Evolutionary conservation across 2,113 vertebrate species (phyloP).

Genomic region (Mola mola): DNA sequence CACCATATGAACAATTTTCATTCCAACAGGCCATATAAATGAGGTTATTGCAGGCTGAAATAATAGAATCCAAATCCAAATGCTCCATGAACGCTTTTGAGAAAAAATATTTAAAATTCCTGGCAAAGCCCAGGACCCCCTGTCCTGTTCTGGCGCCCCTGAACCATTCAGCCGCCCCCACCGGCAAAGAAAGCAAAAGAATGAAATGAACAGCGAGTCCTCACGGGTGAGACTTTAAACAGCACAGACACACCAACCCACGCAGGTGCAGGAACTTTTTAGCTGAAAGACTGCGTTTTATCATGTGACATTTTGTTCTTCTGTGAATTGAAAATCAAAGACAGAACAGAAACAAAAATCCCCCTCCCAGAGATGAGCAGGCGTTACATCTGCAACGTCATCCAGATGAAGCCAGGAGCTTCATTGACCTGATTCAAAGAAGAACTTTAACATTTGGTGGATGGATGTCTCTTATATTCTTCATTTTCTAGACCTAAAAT

Average conservation of each 20-base stretch:
- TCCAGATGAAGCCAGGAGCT: too few relatives aligned
- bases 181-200: conserved; percentile 1
- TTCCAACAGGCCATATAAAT: not conserved
- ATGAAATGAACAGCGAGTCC: conserved; percentile 19
- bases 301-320: not conserved
- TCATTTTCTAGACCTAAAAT: too few relatives aligned
- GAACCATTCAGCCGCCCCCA: conserved; percentile 1
- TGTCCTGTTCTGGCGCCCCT: conserved; percentile 10
- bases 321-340: conserved; percentile 8
- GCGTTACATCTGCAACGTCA: too few relatives aligned
- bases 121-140: conserved; percentile 1
- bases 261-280: not conserved
- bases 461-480: too few relatives aligned
- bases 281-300: too few relatives aligned
- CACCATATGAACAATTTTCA: too few relatives aligned
- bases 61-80: not conserved
- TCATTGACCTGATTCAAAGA: too few relatives aligned
- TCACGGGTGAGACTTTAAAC: too few relatives aligned
- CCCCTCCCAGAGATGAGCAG: too few relatives aligned
- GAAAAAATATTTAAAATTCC: conserved; percentile 36
- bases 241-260: not conserved
- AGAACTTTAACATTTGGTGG: too few relatives aligned
- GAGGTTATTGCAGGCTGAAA: not conserved
- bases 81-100: conserved; percentile 3
- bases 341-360: not conserved